Percentiles rank a stretch among this genome's conserved stretches.
Conservation (phyloP, 2,113 vertebrate genomes). For the Halichoeres trimaculatus region DNA sequence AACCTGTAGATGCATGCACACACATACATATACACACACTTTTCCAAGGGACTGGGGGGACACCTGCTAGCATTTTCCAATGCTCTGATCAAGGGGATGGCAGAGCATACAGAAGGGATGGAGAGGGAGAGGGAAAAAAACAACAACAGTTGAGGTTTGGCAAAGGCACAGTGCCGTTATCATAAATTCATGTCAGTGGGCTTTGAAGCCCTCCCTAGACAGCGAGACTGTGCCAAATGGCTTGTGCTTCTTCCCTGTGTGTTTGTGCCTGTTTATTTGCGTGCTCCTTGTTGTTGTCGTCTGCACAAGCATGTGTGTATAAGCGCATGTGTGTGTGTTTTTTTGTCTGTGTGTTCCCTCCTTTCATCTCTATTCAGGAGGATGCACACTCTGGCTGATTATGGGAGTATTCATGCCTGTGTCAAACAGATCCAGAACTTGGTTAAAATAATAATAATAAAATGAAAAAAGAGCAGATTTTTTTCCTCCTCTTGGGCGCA, state of each 20-base stretch:
- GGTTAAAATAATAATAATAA: slow-evolving; percentile 47
- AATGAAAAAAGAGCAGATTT: slow-evolving; percentile 34
- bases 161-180: slow-evolving; percentile 80
- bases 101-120: slow-evolving; percentile 70
- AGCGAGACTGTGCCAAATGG: slow-evolving; percentile 78
- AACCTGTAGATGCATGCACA: slow-evolving; percentile 42
- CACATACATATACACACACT: slow-evolving; percentile 48
- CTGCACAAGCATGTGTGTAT: slow-evolving; percentile 19
- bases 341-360: slow-evolving; percentile 58
- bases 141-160: slow-evolving; percentile 84
- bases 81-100: slow-evolving; percentile 81
- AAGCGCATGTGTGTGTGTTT: slow-evolving; percentile 49
- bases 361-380: slow-evolving; percentile 81
- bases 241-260: slow-evolving; percentile 73
- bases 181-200: slow-evolving; percentile 86
- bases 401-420: slow-evolving; percentile 69
- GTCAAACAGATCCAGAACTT: slow-evolving; percentile 75
- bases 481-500: slow-evolving; percentile 46
- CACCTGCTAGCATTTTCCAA: slow-evolving; percentile 81
- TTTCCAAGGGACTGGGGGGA: slow-evolving; percentile 67
- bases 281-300: slow-evolving; percentile 59
- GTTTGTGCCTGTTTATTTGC: slow-evolving; percentile 76
- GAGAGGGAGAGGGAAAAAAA: slow-evolving; percentile 74
- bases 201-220: slow-evolving; percentile 86
- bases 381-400: slow-evolving; percentile 77